Base-by-base conservation (phyloP, 1,140 invertebrate genomes). In the Pemphigus obesinymphae region DNA sequence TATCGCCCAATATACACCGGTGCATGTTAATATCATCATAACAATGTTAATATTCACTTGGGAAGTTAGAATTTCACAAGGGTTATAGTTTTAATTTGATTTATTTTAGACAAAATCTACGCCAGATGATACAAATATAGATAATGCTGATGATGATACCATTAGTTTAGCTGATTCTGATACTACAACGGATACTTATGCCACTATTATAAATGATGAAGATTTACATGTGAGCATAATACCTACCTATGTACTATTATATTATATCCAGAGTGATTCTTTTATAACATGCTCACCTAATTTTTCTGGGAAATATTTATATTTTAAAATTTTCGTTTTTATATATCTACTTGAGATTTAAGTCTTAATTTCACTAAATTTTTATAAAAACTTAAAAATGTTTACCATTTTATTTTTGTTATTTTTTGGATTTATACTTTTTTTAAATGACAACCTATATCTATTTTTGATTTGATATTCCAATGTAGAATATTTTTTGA, bases 201-300 rank as follows among this genome's bases (percentile, higher is more conserved):
- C 82, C 20, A 85, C 85, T 50, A 20, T 90, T 26, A 87, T 88
- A 29, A 86, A 86, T 53, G 86, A 87, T 61, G 87, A 92, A 72
- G 73, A 82, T 72, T 80, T 83, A 31, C 58, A 66, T 8, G 73
- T 78, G 50, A 55, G 50, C 0, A 17, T 13, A 37, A n/a, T 73
- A 45, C 13, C 13, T 45, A 45, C 17, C 4, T 15, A 4, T 58
- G 13, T 58, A 26, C n/a, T n/a, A n/a, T n/a, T n/a, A n/a, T n/a
- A n/a, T n/a, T n/a, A n/a, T n/a, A n/a, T n/a, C n/a, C n/a, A n/a
- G n/a, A n/a, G n/a, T n/a, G n/a, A n/a, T n/a, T n/a, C n/a, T n/a
- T n/a, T n/a, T n/a, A n/a, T n/a, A n/a, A n/a, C n/a, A n/a, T n/a
- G n/a, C n/a, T n/a, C n/a, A n/a, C n/a, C n/a, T n/a, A n/a, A n/a